These are phyloP conservation scores for Drosophila bocki DNA, from an alignment of 1,140 invertebrate species.

Conservation along the genomic window DNA sequence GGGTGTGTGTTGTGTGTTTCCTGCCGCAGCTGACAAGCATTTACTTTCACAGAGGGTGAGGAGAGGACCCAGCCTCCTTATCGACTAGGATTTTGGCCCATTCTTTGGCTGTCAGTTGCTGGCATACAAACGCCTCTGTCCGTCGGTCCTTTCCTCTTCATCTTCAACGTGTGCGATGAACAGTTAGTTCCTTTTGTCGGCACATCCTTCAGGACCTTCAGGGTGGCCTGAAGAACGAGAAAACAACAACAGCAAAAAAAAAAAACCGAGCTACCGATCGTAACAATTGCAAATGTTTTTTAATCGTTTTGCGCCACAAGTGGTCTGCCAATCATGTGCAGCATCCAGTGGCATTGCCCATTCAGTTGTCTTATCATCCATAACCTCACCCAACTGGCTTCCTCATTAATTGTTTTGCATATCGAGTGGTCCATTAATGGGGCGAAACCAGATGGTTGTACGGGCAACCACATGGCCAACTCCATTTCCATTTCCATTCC, in stretches of 20 bases:
- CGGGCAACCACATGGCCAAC: conserved; percentile 56
- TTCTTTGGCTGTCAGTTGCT: conserved; percentile 77
- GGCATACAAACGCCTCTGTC: conserved; percentile 68
- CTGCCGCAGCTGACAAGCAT: conserved; percentile 81
- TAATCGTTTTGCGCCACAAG: conserved; percentile 75
- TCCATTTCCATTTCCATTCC: conserved; percentile 7
- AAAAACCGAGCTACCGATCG: conserved; percentile 23
- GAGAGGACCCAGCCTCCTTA: conserved; percentile 49
- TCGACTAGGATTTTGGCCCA: conserved; percentile 64
- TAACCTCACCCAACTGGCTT: conserved; percentile 51
- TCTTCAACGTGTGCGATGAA: conserved; percentile 79
- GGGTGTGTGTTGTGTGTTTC: conserved; percentile 61
- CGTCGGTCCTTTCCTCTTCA: conserved; percentile 56
- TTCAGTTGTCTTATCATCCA: conserved; percentile 62
- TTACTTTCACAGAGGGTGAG: conserved; percentile 64
- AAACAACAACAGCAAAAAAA: neutral
- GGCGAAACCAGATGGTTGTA: conserved; percentile 30
- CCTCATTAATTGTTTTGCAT: conserved; percentile 53
- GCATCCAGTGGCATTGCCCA: conserved; percentile 23
- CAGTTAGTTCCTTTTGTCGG: conserved; percentile 81
- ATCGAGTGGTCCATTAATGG: conserved; percentile 29
- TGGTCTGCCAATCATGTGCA: conserved; percentile 43
- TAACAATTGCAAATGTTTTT: conserved; percentile 67
- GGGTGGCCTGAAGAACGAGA: conserved; percentile 58
- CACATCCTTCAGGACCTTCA: conserved; percentile 67